Base-by-base conservation (phyloP, 2,113 vertebrate species). In the Henicopernis longicauda region DNA sequence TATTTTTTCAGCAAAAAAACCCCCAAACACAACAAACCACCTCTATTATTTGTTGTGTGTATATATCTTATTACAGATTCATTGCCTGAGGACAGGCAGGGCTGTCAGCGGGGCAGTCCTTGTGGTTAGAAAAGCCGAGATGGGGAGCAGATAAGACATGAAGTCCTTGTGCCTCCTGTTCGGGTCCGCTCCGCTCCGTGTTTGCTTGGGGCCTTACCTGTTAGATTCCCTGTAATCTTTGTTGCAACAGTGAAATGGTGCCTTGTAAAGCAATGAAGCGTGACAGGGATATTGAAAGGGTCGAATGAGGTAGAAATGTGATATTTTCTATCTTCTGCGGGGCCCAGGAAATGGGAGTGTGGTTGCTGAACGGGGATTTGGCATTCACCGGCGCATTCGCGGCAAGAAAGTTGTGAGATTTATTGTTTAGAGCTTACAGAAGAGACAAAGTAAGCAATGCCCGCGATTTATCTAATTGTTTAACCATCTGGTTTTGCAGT, bases 11-110 rank as follows among this genome's bases (percentile, higher is more conserved):
- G 97, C 91, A 97, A 90, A 98, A 95, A 93, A 78, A 57, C 1
- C 3, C 98, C 92, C 96, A 97, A 95, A 80, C 63, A 86, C 80
- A 97, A 92, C 89, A 94, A 94, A 70, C 91, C 76, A 80, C 87
- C 3, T 77, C 96, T 88, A 90, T 98, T 98, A 98, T 98, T 98
- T 98, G 99, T 98, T 98, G 98, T 98, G 83, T 74, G 80, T 94
- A 7, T 86, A 95, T 98, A 99, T 99, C 98, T 98, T 98, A 99
- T 99, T 99, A 99, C 98, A 97, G 98, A 98, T 97, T 98, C 82
- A 91, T 98, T 97, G 98, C 99, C 99, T 90, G 80, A 72, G 98
- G 99, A 98, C 96, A 97, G 78, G 95, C 87, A 77, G 94, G 97
- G 97, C 98, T 98, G 98, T 98, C 98, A 97, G 74, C 71, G 21